Evolutionary conservation across 2,797 vertebrate species (phyloP), one percentile per base, ranked within the genome.

Genomic region (Synanceia verrucosa): DNA sequence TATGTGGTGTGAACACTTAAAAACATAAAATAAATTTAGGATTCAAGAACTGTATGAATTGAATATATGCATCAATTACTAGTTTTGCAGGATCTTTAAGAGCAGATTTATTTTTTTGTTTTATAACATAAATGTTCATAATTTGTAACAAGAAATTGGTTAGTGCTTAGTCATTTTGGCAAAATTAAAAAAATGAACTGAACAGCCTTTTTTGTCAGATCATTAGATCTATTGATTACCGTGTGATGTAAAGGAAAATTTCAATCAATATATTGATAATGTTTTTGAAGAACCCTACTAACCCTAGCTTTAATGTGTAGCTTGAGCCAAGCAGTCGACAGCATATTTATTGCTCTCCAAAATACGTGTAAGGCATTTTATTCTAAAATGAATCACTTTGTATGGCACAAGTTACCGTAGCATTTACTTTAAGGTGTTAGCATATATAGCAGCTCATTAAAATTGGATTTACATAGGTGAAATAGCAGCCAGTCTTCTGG

Each of bases 401-500:
- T 33, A 0, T 29, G n/a, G 14, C 19, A 24, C 16, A 31, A 2
- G 3, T 36, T 34, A 48, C 29, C 31, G 18, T 52, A 21, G 28
- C 31, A 44, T 48, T 65, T 14, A 76, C 47, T 56, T 13, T 9
- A 33, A 55, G 33, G 58, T 24, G 33, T 63, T 47, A 65, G 16
- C 52, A 65, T 37, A 12, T 56, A 16, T 62, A 33, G 28, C 7
- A 21, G 59, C 44, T 44, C 43, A 12, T 8, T 14, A 23, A 9
- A 23, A 61, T 62, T 4, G n/a, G 28, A 65, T 34, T 50, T 14
- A 37, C 3, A 47, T 72, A 70, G 34, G 46, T 59, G 46, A 62
- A 57, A 71, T 53, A 33, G 56, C 57, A 67, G 52, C 36, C 46
- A 47, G 24, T 58, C 48, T 14, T 12, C 16, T 3, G 6, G 33